Percentiles rank a stretch among this genome's conserved stretches.
Evolutionary conservation across 2,888 invertebrate species (phyloP).

Genomic region (Andricus curvator): DNA sequence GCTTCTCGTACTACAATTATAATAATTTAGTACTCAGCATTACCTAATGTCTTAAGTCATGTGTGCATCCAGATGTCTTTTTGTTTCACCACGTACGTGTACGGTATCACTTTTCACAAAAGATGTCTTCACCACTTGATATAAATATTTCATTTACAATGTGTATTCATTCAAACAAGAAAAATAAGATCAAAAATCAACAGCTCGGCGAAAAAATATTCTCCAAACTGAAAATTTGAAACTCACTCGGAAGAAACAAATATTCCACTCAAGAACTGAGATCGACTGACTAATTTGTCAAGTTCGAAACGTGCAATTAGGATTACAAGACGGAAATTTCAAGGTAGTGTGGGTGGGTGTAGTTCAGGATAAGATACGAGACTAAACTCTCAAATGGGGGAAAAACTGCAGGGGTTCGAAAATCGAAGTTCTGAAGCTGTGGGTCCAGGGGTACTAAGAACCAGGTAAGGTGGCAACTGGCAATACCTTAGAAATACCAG

Average conservation of each 20-base stretch:
- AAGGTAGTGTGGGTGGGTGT: no score
- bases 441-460: background rate
- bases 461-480: background rate
- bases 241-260: no score
- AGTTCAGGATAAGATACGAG: no score
- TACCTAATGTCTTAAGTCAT: background rate
- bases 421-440: background rate
- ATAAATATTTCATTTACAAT: background rate
- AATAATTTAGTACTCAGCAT: conserved; percentile 23
- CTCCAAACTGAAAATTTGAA: background rate
- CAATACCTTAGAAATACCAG: background rate
- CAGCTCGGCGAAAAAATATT: background rate
- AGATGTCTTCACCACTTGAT: background rate
- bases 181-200: background rate
- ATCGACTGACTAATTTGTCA: background rate
- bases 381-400: background rate
- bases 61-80: background rate
- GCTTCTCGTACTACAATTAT: conserved; percentile 20
- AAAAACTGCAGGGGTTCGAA: background rate
- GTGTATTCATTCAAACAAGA: background rate
- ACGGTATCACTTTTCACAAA: conserved; percentile 18
- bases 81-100: background rate
- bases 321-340: background rate
- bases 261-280: background rate
- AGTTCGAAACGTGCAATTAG: background rate